A percentile compares a stretch with the other conserved stretches of the same genome.
phyloP scores from a whole-genome alignment of 2,797 vertebrate genomes.

The Molossus alvarezi region DNA sequence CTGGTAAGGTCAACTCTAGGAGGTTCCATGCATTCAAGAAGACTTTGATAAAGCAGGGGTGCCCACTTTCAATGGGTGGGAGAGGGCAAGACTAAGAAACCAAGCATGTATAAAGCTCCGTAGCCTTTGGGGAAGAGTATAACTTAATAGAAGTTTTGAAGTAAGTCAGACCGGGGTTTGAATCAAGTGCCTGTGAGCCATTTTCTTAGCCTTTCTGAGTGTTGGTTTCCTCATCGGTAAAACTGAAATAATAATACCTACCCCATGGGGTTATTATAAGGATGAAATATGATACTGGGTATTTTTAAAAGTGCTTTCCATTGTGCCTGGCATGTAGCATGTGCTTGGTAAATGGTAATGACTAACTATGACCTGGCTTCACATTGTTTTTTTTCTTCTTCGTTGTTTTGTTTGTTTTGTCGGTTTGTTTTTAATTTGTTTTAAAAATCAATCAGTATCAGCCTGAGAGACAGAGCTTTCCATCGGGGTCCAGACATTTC shows the following conservation, averaged over 20 bases:
- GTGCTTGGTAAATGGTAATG: constrained; percentile 65
- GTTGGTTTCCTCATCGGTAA: constrained; percentile 66
- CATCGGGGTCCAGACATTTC: background rate
- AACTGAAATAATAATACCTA: background rate
- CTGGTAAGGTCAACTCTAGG: constrained; percentile 57
- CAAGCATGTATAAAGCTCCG: background rate
- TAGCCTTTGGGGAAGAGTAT: background rate
- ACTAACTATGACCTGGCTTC: constrained; percentile 23
- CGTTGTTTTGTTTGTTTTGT: too few relatives aligned
- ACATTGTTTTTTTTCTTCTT: background rate
- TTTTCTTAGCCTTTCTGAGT: background rate
- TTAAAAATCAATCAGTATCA: constrained; percentile 38
- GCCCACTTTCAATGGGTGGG: background rate
- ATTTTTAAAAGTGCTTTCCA: constrained; percentile 50
- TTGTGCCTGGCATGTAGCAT: background rate
- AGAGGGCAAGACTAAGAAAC: background rate
- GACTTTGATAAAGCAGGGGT: background rate
- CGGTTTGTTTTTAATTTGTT: background rate
- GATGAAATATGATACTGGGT: constrained; percentile 57
- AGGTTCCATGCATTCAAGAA: background rate
- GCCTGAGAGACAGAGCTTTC: background rate
- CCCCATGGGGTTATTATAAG: background rate
- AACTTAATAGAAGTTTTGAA: background rate
- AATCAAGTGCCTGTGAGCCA: background rate
- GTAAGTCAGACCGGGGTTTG: background rate